A percentile compares a stretch with the other conserved stretches of the same genome.
phyloP scores from a whole-genome alignment of 2,888 invertebrate species.

The Calameuta filiformis region DNA sequence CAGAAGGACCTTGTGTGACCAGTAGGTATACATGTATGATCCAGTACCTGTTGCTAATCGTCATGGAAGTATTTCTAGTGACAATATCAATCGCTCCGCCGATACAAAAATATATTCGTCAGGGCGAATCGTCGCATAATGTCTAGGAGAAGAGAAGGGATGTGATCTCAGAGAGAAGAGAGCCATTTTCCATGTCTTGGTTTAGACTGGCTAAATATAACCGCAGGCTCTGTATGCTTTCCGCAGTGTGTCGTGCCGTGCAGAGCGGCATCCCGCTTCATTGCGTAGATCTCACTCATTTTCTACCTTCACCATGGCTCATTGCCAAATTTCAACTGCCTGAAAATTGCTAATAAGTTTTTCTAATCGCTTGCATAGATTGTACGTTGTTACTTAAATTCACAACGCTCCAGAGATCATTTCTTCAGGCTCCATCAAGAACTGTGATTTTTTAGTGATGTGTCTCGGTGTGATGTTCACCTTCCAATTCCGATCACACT shows the following conservation, averaged over 20 bases:
- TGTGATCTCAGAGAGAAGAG: slow-evolving; percentile 47
- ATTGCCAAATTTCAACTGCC: slow-evolving; percentile 50
- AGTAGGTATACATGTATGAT: neutral
- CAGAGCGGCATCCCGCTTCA: slow-evolving; percentile 53
- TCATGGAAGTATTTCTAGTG: neutral
- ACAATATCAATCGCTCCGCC: neutral
- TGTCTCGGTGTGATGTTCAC: neutral
- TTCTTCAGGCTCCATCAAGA: neutral
- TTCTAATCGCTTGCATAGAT: slow-evolving; percentile 8
- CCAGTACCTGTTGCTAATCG: neutral
- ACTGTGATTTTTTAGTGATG: neutral
- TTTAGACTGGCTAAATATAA: slow-evolving; percentile 65
- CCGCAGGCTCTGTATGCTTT: slow-evolving; percentile 58
- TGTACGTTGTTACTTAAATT: neutral
- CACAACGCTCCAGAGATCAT: neutral
- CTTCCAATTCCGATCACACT: neutral
- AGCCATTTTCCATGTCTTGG: slow-evolving; percentile 65
- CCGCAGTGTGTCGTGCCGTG: slow-evolving; percentile 53
- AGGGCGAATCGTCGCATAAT: slow-evolving; percentile 1
- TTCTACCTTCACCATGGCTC: slow-evolving; percentile 54
- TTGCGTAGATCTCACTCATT: slow-evolving; percentile 54
- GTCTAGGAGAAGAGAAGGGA: slow-evolving; percentile 24
- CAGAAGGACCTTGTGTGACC: neutral
- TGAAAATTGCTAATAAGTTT: slow-evolving; percentile 44
- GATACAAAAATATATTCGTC: neutral